A percentile compares a stretch with the other conserved stretches of the same genome.
Conservation (phyloP, 2,888 invertebrate species). For the Nomada goodeniana region DNA sequence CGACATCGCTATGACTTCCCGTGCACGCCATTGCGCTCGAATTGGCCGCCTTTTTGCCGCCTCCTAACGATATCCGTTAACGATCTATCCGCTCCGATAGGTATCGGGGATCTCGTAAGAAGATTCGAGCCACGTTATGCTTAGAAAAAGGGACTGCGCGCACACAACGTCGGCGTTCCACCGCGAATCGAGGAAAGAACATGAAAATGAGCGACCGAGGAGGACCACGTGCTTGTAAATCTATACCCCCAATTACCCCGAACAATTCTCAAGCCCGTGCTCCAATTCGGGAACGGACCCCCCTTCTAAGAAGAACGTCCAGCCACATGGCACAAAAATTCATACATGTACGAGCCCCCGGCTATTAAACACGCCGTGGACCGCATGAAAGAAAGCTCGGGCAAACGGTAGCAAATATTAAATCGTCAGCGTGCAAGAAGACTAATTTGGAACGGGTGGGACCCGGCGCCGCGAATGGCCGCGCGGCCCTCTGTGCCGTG, state of each 20-base stretch:
- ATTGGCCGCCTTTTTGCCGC: constrained; percentile 27
- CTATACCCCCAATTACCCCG: too few species aligned
- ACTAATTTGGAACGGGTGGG: constrained; percentile 38
- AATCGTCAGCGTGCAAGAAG: constrained; percentile 52
- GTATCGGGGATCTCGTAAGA: constrained; percentile 29
- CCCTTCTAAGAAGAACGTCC: too few species aligned
- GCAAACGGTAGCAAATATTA: constrained; percentile 38
- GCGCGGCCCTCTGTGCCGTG: constrained; percentile 16
- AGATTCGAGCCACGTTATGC: not conserved
- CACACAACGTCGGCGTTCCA: not conserved
- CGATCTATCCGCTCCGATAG: constrained; percentile 40
- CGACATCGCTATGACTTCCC: constrained; percentile 53
- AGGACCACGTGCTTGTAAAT: too few species aligned
- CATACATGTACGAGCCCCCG: not conserved
- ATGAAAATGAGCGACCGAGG: not conserved
- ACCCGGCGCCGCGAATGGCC: constrained; percentile 37
- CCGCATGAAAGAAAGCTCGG: not conserved
- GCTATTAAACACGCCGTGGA: not conserved
- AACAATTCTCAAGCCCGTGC: too few species aligned
- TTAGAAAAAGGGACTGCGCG: not conserved
- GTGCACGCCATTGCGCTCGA: constrained; percentile 33
- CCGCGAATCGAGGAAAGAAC: not conserved
- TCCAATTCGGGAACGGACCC: too few species aligned
- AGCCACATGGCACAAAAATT: not conserved
- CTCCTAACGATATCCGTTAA: constrained; percentile 17